Base-by-base conservation (phyloP, 2,797 vertebrate genomes). In the Clarias fuscus region DNA sequence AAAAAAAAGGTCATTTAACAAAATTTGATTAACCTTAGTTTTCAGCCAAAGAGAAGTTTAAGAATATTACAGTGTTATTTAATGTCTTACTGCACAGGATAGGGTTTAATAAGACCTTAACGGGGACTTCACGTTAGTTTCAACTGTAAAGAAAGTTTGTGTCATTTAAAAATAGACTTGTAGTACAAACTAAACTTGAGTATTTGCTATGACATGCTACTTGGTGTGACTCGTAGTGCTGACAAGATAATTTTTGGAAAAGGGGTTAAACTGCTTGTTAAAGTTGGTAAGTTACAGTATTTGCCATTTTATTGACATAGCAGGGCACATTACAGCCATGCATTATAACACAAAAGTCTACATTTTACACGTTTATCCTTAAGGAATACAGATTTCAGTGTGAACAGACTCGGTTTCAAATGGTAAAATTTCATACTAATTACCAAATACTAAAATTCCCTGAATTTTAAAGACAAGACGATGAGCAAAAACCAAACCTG, bases 181-280 rank as follows among this genome's bases (percentile, higher is more conserved):
- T 27, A 62, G 18, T 13, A 7, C 58, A 67, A 4, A 67, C 24
- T 82, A 27, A 48, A 82, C 14, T 53, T 7, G 40, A 53, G 80
- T 82, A 82, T 82, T 82, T 68, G 64, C 15, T 68, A 22, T 27
- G n/a, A n/a, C 10, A 27, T 67, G 53, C 8, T 30, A 33, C 18
- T 33, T 13, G 13, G 76, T 78, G 76, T 78, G 76, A 78, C 56
- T 78, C 27, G 56, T 30, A 61, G 10, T 22, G 30, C 40, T 72
- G 58, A 76, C 75, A 89, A 64, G 73, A 56, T 91, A 1, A 56
- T 86, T 81, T 91, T 91, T 89, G 89, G 86, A n/a, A 75, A 83
- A 84, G 90, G 86, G 10, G 87, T 82, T 70, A 89, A 84, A 43
- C 83, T 92, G 5, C 7, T 70, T 27, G 68, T 91, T 65, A 48